Evolutionary conservation across 2,797 vertebrate genomes (phyloP), one percentile per base, ranked within the genome.

Genomic region (Bufotes viridis): DNA sequence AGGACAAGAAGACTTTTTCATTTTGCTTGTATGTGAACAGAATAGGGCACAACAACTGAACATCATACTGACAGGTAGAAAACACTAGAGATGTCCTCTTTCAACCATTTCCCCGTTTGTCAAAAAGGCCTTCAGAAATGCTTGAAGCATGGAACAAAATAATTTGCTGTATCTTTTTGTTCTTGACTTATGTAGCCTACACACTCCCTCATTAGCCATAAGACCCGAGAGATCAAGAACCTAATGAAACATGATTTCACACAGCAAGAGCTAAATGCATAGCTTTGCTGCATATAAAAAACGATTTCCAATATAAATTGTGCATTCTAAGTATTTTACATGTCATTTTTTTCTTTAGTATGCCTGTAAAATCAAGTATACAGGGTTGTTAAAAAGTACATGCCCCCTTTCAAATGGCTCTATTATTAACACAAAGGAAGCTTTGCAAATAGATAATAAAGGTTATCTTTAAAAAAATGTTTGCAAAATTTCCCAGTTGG

Each of bases 161-260:
- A 58, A 89, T 78, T 86, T 78, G 72, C 78, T 86, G 79, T 63
- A 86, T 89, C 86, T 89, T 86, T 80, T 89, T 76, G 60, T 89
- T 82, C 76, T 82, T 86, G 88, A 89, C 84, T 89, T 82, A 61
- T 81, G 83, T 80, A 85, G 82, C 87, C 83, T 86, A 86, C 84
- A 89, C 84, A 82, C 82, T 86, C 61, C 79, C 79, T 89, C 88
- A 89, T 89, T 89, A 89, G 81, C 79, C 88, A 86, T 65, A 78
- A 82, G 88, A 78, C 88, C 88, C 88, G 58, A 81, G 88, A 86
- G 88, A 85, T 85, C 79, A 82, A 89, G 61, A 86, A 89, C 75
- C 55, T 89, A 89, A 89, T 89, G 88, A 89, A 89, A 89, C 88
- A 89, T 89, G 84, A 89, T 86, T 82, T 82, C 84, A 82, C 88